Percentiles rank a stretch among this genome's conserved stretches.
phyloP scores from a whole-genome alignment of 37 sponge, comb jelly and placozoan genomes.

The Crambe crambe region DNA sequence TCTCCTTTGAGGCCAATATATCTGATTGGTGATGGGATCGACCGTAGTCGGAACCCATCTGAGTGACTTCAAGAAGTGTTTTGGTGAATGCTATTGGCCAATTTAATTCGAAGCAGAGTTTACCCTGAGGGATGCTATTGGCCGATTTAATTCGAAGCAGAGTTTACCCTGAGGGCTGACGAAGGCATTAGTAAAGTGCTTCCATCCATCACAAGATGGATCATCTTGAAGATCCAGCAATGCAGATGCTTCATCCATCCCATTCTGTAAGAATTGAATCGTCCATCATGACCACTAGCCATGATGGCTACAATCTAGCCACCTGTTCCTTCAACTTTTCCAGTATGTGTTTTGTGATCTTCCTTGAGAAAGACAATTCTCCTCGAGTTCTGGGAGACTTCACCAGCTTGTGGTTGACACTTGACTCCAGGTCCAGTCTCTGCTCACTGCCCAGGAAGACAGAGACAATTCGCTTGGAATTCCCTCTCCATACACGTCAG shows the following conservation, averaged over 20 bases:
- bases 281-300: too few species aligned
- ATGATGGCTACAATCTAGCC: too few species aligned
- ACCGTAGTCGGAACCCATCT: constrained; percentile 16
- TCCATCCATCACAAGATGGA: too few species aligned
- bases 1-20: too few species aligned
- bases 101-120: constrained; percentile 31
- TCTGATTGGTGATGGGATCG: neutral
- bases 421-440: neutral
- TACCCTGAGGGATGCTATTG: constrained; percentile 27
- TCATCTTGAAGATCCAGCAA: neutral
- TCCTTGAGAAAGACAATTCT: neutral
- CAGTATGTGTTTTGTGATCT: neutral
- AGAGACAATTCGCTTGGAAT: too few species aligned
- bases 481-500: too few species aligned
- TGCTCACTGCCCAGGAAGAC: neutral
- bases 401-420: neutral
- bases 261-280: neutral
- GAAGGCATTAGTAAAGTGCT: neutral
- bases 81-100: constrained; percentile 22
- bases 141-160: constrained; percentile 33
- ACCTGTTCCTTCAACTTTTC: neutral
- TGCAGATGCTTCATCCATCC: neutral
- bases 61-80: constrained; percentile 11
- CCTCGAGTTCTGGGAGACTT: neutral
- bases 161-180: constrained; percentile 39